These are phyloP conservation scores for Cryptosula pallasiana DNA, from an alignment of 2,888 invertebrate genomes.

Conservation along the genomic window DNA sequence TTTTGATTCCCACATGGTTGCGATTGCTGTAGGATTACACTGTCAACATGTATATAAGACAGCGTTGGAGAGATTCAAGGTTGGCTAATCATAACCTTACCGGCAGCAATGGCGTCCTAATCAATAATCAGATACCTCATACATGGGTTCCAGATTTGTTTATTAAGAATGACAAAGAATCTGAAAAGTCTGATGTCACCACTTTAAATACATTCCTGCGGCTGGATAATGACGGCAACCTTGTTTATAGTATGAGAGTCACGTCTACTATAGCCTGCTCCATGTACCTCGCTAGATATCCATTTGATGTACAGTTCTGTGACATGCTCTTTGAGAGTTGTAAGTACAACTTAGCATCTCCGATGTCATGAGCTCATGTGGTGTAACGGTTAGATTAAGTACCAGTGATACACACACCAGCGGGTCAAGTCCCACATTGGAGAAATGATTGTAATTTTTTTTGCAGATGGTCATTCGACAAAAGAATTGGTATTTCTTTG, in stretches of 20 bases:
- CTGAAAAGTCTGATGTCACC: neutral
- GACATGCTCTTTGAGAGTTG: neutral
- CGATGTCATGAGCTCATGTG: no score
- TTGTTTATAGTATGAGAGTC: neutral
- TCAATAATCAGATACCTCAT: neutral
- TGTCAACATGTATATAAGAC: neutral
- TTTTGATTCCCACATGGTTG: neutral
- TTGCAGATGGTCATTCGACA: neutral
- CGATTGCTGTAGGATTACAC: neutral
- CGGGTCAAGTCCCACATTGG: neutral
- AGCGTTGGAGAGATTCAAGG: neutral
- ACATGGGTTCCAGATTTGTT: neutral
- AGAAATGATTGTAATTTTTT: neutral
- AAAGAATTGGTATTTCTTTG: neutral
- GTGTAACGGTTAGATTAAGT: no score
- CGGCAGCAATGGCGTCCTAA: neutral
- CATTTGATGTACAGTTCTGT: neutral
- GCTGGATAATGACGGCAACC: neutral
- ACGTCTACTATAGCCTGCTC: neutral
- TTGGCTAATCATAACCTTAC: neutral
- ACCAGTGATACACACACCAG: no score
- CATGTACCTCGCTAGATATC: neutral
- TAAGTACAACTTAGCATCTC: no score
- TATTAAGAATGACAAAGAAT: neutral
- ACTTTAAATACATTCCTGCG: neutral